Evolutionary conservation across 2,888 invertebrate species (phyloP), one percentile per base, ranked within the genome.

Genomic region (Dimorphilus gyrociliatus): DNA sequence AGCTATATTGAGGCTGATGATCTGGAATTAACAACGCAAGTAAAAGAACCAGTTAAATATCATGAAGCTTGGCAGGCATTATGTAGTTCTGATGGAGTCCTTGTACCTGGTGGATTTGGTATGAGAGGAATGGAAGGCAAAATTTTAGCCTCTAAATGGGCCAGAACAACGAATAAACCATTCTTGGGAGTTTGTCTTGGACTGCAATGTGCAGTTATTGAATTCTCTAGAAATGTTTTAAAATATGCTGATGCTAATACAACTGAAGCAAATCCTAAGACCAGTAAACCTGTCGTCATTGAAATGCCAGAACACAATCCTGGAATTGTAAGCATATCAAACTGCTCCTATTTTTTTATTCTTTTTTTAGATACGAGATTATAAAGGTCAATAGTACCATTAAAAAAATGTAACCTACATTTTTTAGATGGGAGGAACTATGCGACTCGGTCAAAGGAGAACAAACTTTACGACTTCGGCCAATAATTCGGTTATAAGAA

Each of bases 271-370:
- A 71, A 77, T 44, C 72, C 76, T 0, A 64, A 75, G 2, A 75
- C 79, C 8, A 65, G 66, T 19, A 66, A 79, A 60, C 80, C 82
- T 18, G 68, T 92, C 23, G 81, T 65, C 3, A 81, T 97, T 26
- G 92, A 97, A 48, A 99, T 99, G 97, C 92, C 94, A 0, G 97
- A 99, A 64, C 88, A 94, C 61, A 84, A 85, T 57, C 74, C 77
- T 0, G 88, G 84, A 0, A n/a, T n/a, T n/a, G n/a, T n/a, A n/a
- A n/a, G n/a, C n/a, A n/a, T n/a, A n/a, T n/a, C n/a, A n/a, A n/a
- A n/a, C n/a, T n/a, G n/a, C n/a, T n/a, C n/a, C n/a, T n/a, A n/a
- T n/a, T n/a, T n/a, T n/a, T n/a, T n/a, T n/a, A n/a, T n/a, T n/a
- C n/a, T n/a, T n/a, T n/a, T n/a, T n/a, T n/a, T n/a, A n/a, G n/a